Base-by-base conservation (phyloP, 2,797 vertebrate genomes). In the Agapornis canus region DNA sequence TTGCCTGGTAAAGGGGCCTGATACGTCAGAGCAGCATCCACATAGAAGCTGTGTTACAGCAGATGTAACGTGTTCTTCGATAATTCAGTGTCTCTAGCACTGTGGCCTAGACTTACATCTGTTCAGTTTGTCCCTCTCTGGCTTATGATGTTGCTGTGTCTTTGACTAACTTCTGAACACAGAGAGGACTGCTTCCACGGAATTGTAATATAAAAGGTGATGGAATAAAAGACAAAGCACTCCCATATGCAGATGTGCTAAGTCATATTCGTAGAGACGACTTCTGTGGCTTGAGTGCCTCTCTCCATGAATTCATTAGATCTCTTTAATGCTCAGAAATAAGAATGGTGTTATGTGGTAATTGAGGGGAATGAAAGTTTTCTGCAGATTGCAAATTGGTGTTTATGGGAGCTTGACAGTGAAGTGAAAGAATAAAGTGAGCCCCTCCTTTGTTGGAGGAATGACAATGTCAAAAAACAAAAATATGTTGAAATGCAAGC, bases 51-150 rank as follows among this genome's bases (percentile, higher is more conserved):
- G 63, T 71, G 25, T 37, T 71, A 47, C 26, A 70, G 51, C 0
- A 1, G 42, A n/a, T 60, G 31, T 26, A 43, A 59, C 0, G 0
- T 25, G 31, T 66, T 66, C 43, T 69, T 54, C 71, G 40, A 1
- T 83, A 88, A 68, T 47, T 60, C 10, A 2, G 42, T 14, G 15
- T 39, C 61, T 68, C 65, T 69, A 56, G 45, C n/a, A 6, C 65
- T 37, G 40, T 2, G 2, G 27, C 16, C 69, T 71, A 31, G 37
- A 15, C 79, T 68, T 60, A 27, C 9, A 31, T 43, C 47, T 69
- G 14, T 77, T 82, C 71, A 85, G 32, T 57, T 80, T 31, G 19
- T 73, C 31, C 27, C 9, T 61, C 32, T 77, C 63, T 85, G 63
- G 19, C 42, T 76, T 69, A 39, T 57, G 59, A 79, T 1, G 2